These are phyloP conservation scores for Julus scandinavius DNA, from an alignment of 2,888 invertebrate genomes.

Conservation along the genomic window DNA sequence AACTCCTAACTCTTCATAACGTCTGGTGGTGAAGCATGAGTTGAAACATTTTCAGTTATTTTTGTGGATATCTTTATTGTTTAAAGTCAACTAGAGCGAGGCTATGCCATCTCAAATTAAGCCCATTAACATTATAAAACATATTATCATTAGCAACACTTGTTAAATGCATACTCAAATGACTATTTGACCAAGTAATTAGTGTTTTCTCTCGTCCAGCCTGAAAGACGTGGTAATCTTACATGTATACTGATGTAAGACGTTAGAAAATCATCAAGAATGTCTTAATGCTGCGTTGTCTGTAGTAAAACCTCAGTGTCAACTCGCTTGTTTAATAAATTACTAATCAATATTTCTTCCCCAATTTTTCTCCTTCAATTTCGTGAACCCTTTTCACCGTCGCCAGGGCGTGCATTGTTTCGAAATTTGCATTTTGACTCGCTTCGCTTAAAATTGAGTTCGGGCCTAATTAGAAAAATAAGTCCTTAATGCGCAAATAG, in stretches of 20 bases:
- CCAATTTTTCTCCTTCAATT: background rate
- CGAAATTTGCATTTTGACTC: conserved; percentile 20
- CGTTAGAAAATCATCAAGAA: no score
- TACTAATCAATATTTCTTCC: conserved; percentile 24
- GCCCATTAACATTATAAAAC: no score
- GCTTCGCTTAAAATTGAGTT: background rate
- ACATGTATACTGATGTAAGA: background rate
- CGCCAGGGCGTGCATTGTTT: background rate
- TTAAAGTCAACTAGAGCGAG: no score
- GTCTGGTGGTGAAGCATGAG: no score
- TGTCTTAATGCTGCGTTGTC: background rate
- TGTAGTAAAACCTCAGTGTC: background rate
- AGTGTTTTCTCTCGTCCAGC: background rate
- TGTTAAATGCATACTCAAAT: no score
- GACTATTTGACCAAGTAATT: no score
- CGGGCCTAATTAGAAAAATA: background rate
- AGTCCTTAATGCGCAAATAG: background rate
- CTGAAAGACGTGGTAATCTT: no score
- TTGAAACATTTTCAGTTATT: no score
- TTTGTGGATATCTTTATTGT: no score
- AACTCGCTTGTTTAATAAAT: conserved; percentile 6
- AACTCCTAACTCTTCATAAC: no score
- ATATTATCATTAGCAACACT: no score
- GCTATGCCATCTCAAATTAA: no score
- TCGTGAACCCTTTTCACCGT: background rate